Base-by-base conservation (phyloP, 2,888 invertebrate genomes). In the Brachylomia viminalis region DNA sequence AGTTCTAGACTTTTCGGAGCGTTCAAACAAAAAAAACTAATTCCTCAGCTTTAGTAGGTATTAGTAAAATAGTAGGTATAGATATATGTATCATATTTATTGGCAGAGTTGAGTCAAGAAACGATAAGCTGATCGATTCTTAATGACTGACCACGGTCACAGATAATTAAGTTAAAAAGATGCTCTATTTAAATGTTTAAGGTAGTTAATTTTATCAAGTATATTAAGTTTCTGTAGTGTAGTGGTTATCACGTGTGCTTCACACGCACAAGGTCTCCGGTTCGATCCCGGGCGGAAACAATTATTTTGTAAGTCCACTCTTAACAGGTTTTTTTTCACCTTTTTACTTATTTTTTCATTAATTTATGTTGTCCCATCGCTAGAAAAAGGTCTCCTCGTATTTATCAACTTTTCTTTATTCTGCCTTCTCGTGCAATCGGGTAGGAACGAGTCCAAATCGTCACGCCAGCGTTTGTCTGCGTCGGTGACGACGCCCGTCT, bases 241-340 rank as follows among this genome's bases (percentile, higher is more conserved):
- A 97, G 97, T 97, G 97, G 97, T 97, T 97, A 97, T 97, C 97
- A 97, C 97, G 97, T 97, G 97, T 97, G 97, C 97, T 97, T 97
- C 97, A 97, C 97, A 97, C 97, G 97, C 97, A 97, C 97, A 97
- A 97, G 97, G 97, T 94, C 97, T 97, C 97, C 97, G 97, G 97
- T 97, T 97, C 97, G 97, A 97, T 97, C 97, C 97, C 97, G 97
- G 97, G 97, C 97, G 97, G 97, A 97, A 97, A 97, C 97, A 42
- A 10, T 42, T 42, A 6, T 42, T 42, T 42, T 42, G 42, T 42
- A 42, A 0, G 42, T 10, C 10, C 42, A 42, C 10, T 42, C 42
- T 38, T n/a, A n/a, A n/a, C n/a, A n/a, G n/a, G n/a, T n/a, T n/a
- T n/a, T n/a, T n/a, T n/a, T n/a, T n/a, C n/a, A n/a, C n/a, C n/a